These are phyloP conservation scores for Danaus melanippus DNA, from an alignment of 1,140 invertebrate genomes.

Conservation along the genomic window DNA sequence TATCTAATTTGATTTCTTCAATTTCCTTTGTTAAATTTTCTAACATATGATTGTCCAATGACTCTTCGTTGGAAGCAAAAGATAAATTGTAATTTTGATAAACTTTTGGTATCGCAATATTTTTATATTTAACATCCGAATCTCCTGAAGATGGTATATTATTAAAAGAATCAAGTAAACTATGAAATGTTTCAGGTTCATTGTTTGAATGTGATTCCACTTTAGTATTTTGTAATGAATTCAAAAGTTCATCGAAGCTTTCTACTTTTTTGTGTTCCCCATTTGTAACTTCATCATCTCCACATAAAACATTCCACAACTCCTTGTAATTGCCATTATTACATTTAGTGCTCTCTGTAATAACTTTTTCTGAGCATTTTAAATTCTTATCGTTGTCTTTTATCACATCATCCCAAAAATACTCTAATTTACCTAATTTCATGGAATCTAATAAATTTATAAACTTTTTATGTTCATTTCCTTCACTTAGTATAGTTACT, in stretches of 20 bases:
- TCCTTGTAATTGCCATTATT: constrained; percentile 11
- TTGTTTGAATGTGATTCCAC: constrained; percentile 3
- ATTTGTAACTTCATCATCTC: constrained; percentile 10
- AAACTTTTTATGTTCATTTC: constrained; percentile 74
- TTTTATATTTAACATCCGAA: not conserved
- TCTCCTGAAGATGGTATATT: constrained; percentile 5
- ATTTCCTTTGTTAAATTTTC: too few relatives aligned
- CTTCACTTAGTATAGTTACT: constrained; percentile 77
- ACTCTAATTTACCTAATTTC: constrained; percentile 30
- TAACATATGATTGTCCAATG: too few relatives aligned
- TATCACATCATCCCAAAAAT: constrained; percentile 38
- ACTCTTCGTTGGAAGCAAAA: too few relatives aligned
- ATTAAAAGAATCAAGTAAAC: constrained; percentile 35
- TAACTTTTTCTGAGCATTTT: constrained; percentile 20
- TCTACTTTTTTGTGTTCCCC: constrained; percentile 18
- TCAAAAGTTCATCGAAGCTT: constrained; percentile 33
- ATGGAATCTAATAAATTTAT: constrained; percentile 67
- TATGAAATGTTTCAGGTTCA: constrained; percentile 35
- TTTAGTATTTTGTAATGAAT: constrained; percentile 27
- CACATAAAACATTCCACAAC: constrained; percentile 32
- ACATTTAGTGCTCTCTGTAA: constrained; percentile 79
- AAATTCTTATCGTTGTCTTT: constrained; percentile 8
- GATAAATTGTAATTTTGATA: too few relatives aligned
- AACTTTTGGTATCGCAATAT: constrained; percentile 1
- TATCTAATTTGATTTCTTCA: too few relatives aligned